Base-by-base conservation (phyloP, 2,888 invertebrate species). In the Hyppa rectilinea region DNA sequence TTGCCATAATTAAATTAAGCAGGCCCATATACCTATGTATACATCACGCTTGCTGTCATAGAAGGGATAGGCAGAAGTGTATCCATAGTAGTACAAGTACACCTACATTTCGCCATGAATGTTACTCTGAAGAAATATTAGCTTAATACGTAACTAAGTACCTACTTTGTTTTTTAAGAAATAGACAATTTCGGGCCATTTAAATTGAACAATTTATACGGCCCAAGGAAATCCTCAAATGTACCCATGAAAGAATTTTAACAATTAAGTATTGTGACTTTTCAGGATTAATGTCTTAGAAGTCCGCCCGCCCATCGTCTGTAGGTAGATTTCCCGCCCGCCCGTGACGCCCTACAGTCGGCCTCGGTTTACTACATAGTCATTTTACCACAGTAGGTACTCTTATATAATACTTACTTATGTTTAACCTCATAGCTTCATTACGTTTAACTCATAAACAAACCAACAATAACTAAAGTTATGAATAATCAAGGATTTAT, bases 261-360 rank as follows among this genome's bases (percentile, higher is more conserved):
- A n/a, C 9, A 31, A 14, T n/a, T n/a, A n/a, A 23, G 7, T 34
- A n/a, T n/a, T n/a, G 14, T 59, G 29, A 7, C 26, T 29, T 62
- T 52, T 38, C 34, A 29, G n/a, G 40, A 55, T 40, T 47, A 7
- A 14, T 9, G 14, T 64, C 14, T 29, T 36, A 14, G 23, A 62
- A 50, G 29, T 20, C 34, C 61, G 47, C 60, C 69, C 71, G 71
- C 58, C 71, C 62, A 50, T 36, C 50, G 34, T 43, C 43, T 65
- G 45, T 31, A 60, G 10, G 45, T 31, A 60, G 10, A 56, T 70
- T 71, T 70, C 20, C 74, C 83, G 72, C 70, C 73, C 72, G 77
- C 69, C 67, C 50, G 53, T 52, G 58, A 66, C 70, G 80, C 53
- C 82, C 80, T 82, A 77, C 73, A 76, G 26, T 79, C 66, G 79